Conservation (phyloP, 2,797 vertebrate species). For the Onychomys leucogaster region DNA sequence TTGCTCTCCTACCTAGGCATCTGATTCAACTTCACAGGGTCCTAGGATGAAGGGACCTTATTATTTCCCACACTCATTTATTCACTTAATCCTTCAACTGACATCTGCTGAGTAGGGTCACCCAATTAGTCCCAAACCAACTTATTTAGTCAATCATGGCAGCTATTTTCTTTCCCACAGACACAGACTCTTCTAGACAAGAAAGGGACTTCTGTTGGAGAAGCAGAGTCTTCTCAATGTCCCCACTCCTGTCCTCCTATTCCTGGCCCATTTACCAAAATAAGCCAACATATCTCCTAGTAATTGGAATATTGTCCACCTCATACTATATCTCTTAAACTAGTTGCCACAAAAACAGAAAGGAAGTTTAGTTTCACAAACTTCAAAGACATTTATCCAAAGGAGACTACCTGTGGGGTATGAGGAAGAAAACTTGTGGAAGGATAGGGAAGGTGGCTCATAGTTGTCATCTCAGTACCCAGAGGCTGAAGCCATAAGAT, state of each 20-base stretch:
- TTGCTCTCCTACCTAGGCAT: constrained; percentile 53
- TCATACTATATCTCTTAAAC: not conserved
- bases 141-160: not conserved
- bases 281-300: not conserved
- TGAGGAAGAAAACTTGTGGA: not conserved
- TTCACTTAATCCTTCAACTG: constrained; percentile 36
- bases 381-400: not conserved
- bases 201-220: not conserved
- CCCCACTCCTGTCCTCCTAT: not conserved
- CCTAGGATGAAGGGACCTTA: not conserved
- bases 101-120: not conserved
- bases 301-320: not conserved
- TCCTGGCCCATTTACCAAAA: not conserved
- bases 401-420: not conserved
- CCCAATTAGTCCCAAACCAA: not conserved
- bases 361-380: not conserved
- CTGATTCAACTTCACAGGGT: constrained; percentile 62
- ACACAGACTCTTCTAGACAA: not conserved
- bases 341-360: constrained; percentile 15
- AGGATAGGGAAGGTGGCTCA: not conserved
- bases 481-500: not conserved
- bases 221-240: not conserved
- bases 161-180: not conserved
- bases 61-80: constrained; percentile 33
- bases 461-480: not conserved